Base-by-base conservation (phyloP, 2,797 vertebrate species). In the Diplodus sargus region DNA sequence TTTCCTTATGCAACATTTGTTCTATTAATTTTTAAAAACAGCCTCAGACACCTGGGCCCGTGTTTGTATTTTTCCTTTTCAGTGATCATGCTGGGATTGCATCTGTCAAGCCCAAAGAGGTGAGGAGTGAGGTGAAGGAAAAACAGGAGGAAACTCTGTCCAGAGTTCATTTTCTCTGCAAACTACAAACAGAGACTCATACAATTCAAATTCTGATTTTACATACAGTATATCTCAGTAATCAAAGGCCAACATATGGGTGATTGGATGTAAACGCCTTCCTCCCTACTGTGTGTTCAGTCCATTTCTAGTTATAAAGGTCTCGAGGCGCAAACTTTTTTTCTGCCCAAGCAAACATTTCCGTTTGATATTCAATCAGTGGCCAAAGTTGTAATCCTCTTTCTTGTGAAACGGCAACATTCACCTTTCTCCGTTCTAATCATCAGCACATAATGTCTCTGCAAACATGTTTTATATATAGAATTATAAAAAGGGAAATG, bases 1-100 rank as follows among this genome's bases (percentile, higher is more conserved):
- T 45, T 74, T 64, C 16, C 74, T 84, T 58, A 51, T 25, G 73
- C 69, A 78, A 79, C 87, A 77, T 79, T 87, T 87, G 82, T 86
- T 86, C 71, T 65, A 71, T 85, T 76, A 49, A 81, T 84, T 83
- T 86, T 84, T 85, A 11, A 87, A 90, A 90, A 74, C 58, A 30
- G 61, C 66, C 23, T 76, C 59, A 79, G 66, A 88, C 82, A 87
- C 85, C 72, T 76, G 74, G 66, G 80, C 84, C 69, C 48, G 13
- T 73, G 83, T 80, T 84, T 71, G 66, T 60, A 51, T 87, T 83
- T 84, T 84, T 84, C 66, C 68, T 79, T 70, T 57, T 71, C 48
- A 73, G 77, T 58, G 67, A 78, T 82, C 80, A 42, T 43, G 64
- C 76, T 87, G 83, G 78, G 83, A 85, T 70, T 68, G 60, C 83